phyloP scores from a whole-genome alignment of 2,888 invertebrate genomes.

The Arctia plantaginis region DNA sequence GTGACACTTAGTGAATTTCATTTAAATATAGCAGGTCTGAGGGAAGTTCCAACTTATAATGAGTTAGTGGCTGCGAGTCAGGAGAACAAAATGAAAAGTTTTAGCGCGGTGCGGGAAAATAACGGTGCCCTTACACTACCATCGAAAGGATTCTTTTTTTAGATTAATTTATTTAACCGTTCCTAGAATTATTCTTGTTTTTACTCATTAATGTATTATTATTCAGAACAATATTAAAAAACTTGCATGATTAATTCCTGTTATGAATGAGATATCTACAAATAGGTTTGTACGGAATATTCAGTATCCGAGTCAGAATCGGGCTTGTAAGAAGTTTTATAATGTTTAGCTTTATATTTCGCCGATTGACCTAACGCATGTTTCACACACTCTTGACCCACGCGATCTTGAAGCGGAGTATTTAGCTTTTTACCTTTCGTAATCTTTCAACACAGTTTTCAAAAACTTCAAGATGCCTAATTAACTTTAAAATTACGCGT shows the following conservation, averaged over 20 bases:
- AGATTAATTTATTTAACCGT: background rate
- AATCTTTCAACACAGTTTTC: background rate
- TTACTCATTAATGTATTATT: no score
- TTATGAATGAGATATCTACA: no score
- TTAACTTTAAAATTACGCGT: background rate
- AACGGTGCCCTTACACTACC: background rate
- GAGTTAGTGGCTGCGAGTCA: constrained; percentile 56
- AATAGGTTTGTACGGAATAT: background rate
- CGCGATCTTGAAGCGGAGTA: background rate
- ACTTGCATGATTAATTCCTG: no score
- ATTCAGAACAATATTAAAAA: no score
- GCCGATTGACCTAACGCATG: background rate
- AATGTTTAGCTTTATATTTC: background rate
- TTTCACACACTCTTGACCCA: background rate
- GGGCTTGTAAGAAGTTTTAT: background rate
- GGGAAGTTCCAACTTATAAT: constrained; percentile 48
- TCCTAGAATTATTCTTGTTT: background rate
- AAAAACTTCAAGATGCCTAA: background rate
- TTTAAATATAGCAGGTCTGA: constrained; percentile 26
- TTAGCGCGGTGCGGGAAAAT: constrained; percentile 2
- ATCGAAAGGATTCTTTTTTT: background rate
- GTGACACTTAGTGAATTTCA: constrained; percentile 36
- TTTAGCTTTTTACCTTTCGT: background rate
- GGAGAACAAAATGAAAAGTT: constrained; percentile 42
- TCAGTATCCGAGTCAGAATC: background rate